Evolutionary conservation across 2,888 invertebrate genomes (phyloP).

Genomic region (Beris chalybata): DNA sequence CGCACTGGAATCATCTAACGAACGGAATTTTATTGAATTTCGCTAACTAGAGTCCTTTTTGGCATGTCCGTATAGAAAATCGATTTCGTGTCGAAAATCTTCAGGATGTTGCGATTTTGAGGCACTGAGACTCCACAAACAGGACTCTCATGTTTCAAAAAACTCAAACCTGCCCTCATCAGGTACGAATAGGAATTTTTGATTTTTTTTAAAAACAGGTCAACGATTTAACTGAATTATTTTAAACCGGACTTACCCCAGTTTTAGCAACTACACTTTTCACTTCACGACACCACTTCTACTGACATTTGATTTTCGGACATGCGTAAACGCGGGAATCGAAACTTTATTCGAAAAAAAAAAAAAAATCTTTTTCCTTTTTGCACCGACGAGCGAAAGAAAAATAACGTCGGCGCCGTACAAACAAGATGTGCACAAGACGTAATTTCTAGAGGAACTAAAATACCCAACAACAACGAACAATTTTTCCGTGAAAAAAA

Average conservation of each 20-base stretch:
- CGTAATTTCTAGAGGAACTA: slow-evolving; percentile 23
- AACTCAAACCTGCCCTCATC: no score
- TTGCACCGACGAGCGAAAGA: neutral
- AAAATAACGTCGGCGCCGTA: slow-evolving; percentile 26
- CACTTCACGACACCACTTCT: slow-evolving; percentile 27
- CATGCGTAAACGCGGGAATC: slow-evolving; percentile 19
- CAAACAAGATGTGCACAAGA: slow-evolving; percentile 19
- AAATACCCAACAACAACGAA: neutral
- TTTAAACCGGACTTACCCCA: slow-evolving; percentile 11
- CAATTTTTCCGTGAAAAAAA: neutral
- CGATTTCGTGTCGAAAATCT: no score
- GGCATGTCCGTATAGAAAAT: no score
- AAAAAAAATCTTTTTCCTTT: slow-evolving; percentile 14
- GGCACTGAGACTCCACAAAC: no score
- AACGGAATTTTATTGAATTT: no score
- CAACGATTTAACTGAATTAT: no score
- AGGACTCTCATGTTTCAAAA: no score
- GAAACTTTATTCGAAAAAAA: neutral
- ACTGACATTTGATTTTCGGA: slow-evolving; percentile 28
- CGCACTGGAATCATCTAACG: no score
- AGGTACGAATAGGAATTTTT: no score
- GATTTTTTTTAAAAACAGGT: no score
- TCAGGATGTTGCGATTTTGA: no score
- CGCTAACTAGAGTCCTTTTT: no score
- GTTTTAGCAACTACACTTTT: slow-evolving; percentile 16